Conservation (phyloP, 2,797 vertebrate genomes). For the Sebastes hopkinsi region DNA sequence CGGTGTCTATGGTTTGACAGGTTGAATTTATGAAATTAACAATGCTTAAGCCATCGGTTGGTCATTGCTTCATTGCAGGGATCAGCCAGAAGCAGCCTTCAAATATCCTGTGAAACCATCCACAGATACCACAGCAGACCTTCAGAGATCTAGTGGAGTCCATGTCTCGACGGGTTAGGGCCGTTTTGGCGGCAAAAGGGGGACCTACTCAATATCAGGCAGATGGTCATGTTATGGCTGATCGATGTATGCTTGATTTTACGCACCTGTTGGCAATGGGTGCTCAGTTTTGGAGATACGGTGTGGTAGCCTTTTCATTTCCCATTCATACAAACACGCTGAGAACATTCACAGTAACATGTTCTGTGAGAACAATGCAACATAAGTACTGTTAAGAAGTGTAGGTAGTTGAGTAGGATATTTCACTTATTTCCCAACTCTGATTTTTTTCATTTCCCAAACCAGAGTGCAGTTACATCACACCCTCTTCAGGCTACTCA, state of each 20-base stretch:
- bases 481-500: conserved; percentile 3
- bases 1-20: neutral
- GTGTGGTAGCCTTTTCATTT: neutral
- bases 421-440: neutral
- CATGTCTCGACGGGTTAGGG: no score
- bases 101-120: no score
- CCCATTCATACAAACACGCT: neutral
- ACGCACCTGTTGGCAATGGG: neutral
- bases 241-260: neutral
- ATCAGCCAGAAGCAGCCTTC: no score
- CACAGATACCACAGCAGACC: no score
- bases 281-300: neutral
- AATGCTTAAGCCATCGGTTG: neutral
- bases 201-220: no score
- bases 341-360: neutral
- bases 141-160: no score
- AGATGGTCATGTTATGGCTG: no score
- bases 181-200: no score
- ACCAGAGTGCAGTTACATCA: conserved; percentile 38
- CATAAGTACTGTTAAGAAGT: neutral
- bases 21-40: neutral
- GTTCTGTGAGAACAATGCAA: neutral
- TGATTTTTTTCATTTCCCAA: neutral
- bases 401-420: neutral
- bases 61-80: no score